Evolutionary conservation across 2,797 vertebrate species (phyloP), one percentile per base, ranked within the genome.

Genomic region (Paedocypris micromegethes): DNA sequence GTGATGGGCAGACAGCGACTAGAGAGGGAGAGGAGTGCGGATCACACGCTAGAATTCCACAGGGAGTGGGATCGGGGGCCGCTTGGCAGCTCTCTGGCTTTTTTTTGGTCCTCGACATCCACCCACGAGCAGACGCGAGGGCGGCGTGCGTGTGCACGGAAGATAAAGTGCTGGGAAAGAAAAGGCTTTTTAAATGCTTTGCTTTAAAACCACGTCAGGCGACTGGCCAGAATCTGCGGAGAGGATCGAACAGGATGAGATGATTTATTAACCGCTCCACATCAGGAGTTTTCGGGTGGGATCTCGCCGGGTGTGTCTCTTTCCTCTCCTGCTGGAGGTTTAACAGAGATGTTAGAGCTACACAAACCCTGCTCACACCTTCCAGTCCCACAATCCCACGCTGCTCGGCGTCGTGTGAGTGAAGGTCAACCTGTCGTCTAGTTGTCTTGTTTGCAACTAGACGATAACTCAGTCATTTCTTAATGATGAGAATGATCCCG

Each of bases 61-160:
- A 84, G 80, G 64, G 73, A 70, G 65, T 62, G 85, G 77, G 76
- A 84, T 76, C 78, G 84, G 81, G 84, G 82, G 23, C 23, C 23
- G 23, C 37, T 85, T 85, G 78, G 73, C 75, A 84, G 23, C 52
- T 70, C 64, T 77, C 68, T 79, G 55, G 55, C 59, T 82, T 88
- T 83, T 68, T 85, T 83, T 82, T 87, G 78, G 86, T 84, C 82
- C 87, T 84, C 86, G 86, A 83, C 81, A 88, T 86, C 88, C 87
- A 86, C 88, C 88, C 87, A 88, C 87, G 80, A 83, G 83, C 71
- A 74, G 81, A 83, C 77, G 45, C 81, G 80, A 77, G 83, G 80
- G 85, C 87, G 80, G 64, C 56, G 41, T 67, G 60, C 70, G 59
- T 64, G 43, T 56, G 40, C 66, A 54, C 63, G 55, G 66, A 64